Conservation (phyloP, 2,888 invertebrate genomes). For the Octonoba sinensis region DNA sequence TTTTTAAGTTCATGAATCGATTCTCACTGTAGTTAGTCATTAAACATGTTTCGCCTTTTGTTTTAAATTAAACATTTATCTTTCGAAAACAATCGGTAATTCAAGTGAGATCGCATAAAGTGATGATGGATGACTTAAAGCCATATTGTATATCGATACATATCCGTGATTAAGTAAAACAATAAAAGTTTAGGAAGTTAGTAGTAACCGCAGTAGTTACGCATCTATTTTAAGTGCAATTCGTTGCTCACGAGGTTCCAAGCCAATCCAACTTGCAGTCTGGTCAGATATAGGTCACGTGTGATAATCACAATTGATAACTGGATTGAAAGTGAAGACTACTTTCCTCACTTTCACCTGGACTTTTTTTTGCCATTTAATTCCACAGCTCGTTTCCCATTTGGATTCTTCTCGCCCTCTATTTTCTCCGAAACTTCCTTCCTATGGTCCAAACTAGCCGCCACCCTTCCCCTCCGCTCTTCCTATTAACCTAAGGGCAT, state of each 20-base stretch:
- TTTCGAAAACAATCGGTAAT: too few species aligned
- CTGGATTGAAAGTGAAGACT: conserved; percentile 23
- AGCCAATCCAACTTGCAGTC: conserved; percentile 24
- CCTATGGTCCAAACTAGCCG: conserved; percentile 24
- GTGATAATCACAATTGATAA: conserved; percentile 34
- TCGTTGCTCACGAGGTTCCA: conserved; percentile 12
- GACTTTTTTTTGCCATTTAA: conserved; percentile 3
- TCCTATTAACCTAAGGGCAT: conserved; percentile 17
- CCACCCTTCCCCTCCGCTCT: conserved; percentile 18
- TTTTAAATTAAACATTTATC: too few species aligned
- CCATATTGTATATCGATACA: too few species aligned
- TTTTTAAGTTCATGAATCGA: too few species aligned
- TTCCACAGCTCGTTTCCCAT: conserved; percentile 16
- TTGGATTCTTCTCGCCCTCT: conserved; percentile 41
- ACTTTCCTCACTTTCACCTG: conserved; percentile 44
- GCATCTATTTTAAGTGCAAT: conserved; percentile 20
- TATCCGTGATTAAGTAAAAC: too few species aligned
- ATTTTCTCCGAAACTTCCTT: conserved; percentile 48
- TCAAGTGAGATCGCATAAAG: too few species aligned
- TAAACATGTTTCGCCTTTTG: too few species aligned
- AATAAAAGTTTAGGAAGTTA: too few species aligned
- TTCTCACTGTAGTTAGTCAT: too few species aligned
- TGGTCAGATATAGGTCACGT: conserved; percentile 24
- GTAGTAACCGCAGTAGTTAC: too few species aligned
- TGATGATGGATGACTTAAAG: too few species aligned